These are phyloP conservation scores for Felis chaus DNA, from an alignment of 2,113 vertebrate species.

Conservation along the genomic window DNA sequence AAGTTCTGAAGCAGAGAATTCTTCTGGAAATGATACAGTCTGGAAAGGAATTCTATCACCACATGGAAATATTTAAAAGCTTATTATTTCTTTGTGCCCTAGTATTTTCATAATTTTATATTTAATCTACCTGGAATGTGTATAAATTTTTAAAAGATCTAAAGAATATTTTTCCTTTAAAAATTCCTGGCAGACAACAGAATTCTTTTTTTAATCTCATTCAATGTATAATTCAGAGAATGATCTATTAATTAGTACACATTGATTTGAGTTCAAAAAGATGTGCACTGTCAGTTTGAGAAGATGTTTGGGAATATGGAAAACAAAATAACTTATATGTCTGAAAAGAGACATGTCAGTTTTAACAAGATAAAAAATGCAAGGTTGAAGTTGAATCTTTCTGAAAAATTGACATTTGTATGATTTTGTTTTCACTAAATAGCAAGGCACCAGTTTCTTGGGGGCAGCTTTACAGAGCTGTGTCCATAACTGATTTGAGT, in stretches of 20 bases:
- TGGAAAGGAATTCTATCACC: not conserved
- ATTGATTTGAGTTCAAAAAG: constrained; percentile 10
- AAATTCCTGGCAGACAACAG: not conserved
- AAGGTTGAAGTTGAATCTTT: not conserved
- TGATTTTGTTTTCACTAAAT: not conserved
- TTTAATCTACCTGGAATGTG: constrained; percentile 34
- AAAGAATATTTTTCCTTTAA: not conserved
- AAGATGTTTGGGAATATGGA: not conserved
- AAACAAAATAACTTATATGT: not conserved
- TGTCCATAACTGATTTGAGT: not conserved
- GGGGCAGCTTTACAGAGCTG: not conserved
- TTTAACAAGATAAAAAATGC: constrained; percentile 1
- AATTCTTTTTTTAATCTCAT: not conserved
- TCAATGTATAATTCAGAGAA: constrained; percentile 14
- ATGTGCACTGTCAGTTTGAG: not conserved
- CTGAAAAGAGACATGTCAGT: not conserved
- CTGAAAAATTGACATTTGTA: not conserved
- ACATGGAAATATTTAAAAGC: constrained; percentile 32
- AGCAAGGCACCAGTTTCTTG: not conserved
- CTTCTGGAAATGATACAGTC: not conserved
- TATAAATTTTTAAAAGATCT: constrained; percentile 36
- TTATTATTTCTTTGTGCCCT: constrained; percentile 35
- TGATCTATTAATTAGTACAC: not conserved
- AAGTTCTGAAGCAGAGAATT: constrained; percentile 28
- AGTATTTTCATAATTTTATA: constrained; percentile 21